Base-by-base conservation (phyloP, 1,140 invertebrate genomes). In the Drosophila pallidifrons region DNA sequence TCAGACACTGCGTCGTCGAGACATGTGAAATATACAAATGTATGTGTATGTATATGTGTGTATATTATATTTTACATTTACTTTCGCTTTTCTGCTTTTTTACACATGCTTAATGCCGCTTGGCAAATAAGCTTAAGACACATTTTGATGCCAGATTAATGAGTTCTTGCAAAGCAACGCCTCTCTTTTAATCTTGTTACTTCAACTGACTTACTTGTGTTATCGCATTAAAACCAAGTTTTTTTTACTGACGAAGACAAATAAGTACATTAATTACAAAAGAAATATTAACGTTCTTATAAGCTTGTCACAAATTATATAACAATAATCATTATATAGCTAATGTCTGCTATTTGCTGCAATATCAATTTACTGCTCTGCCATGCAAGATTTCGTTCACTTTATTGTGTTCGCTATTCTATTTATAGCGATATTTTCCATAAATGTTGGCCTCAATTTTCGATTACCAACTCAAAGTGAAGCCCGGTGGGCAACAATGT, bases 121-220 rank as follows among this genome's bases (percentile, higher is more conserved):
- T 74, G 72, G 65, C 72, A 88, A 87, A 82, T 79, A 79, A 71
- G 80, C 83, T 77, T 77, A 88, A 80, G 73, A 79, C 61, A 74
- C 67, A 77, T 82, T 79, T 88, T 82, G 55, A 61, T 77, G 66
- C 61, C 59, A 82, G 79, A 86, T 88, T 87, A 88, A 88, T 79
- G 82, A 86, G 79, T 82, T 82, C 75, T 79, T 45, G 60, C 55
- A 71, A 25, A 71, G 49, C 45, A 58, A 52, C 63, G 67, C 73
- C 61, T 66, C 46, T 66, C 6, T 10, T 32, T 47, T 43, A 80
- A 80, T 60, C 73, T 65, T 51, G 60, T 75, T 75, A 70, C 64
- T 61, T 30, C 47, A 69, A 46, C 51, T 55, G 63, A 47, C 51
- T 55, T 54, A 43, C 47, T 64, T 43, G 32, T 30, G 8, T 64